Base-by-base conservation (phyloP, 2,113 vertebrate genomes). In the Chrysochloris asiatica region DNA sequence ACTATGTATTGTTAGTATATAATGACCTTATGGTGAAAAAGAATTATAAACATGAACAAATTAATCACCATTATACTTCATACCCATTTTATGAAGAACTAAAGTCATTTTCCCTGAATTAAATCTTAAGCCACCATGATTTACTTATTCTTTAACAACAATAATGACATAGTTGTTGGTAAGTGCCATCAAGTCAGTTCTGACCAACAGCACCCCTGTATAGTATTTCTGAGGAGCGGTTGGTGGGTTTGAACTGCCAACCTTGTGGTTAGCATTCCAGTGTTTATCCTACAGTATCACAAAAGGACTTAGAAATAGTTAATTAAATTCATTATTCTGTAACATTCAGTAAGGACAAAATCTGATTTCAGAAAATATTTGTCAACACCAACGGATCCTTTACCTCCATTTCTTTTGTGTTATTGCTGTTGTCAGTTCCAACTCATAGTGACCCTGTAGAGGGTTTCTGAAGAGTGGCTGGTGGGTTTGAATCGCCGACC, bases 291-390 rank as follows among this genome's bases (percentile, higher is more conserved):
- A n/a, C n/a, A n/a, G n/a, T n/a, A n/a, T n/a, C n/a, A n/a, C n/a
- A n/a, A n/a, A n/a, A n/a, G n/a, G n/a, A n/a, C n/a, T 85, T 77
- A 88, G 21, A 54, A 88, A 54, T 3, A 79, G 26, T 76, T 8
- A 16, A 41, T 65, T 21, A 79, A 73, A 80, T 76, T 72, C 33
- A 89, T 47, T 80, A 80, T 82, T 86, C 67, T 54, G 48, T 24
- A 85, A 77, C 11, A 86, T 71, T 33, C 30, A 75, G 11, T 13
- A n/a, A 93, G 21, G 28, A 87, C 3, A 81, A 84, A 89, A 78
- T 54, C 36, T 92, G 69, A 83, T 76, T 80, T 76, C 24, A 71
- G n/a, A 38, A 85, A 93, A 61, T 89, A 36, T 26, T 54, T 75
- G 26, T 59, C 48, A 94, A 83, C 12, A 84, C 43, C 28, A 41